Conservation (phyloP, 2,797 vertebrate genomes). For the Gymnoscopelus braueri region DNA sequence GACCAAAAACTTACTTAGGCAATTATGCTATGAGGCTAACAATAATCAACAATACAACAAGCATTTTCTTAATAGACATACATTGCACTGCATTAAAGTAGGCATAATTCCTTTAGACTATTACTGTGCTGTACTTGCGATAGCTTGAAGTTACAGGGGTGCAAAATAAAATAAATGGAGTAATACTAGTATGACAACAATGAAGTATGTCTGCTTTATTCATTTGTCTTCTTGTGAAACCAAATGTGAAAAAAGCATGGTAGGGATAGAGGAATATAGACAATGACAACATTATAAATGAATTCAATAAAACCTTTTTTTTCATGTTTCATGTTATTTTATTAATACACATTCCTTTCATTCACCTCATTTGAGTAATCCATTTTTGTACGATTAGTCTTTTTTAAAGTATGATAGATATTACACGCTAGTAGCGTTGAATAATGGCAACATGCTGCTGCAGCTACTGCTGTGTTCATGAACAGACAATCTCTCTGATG, state of each 20-base stretch:
- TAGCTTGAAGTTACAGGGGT: too few relatives aligned
- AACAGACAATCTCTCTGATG: constrained; percentile 65
- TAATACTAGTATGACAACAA: too few relatives aligned
- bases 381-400: constrained; percentile 73
- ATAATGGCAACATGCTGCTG: constrained; percentile 83
- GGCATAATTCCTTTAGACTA: too few relatives aligned
- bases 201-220: not conserved
- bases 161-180: too few relatives aligned
- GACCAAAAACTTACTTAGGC: too few relatives aligned
- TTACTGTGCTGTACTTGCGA: too few relatives aligned
- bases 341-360: constrained; percentile 84
- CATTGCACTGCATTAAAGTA: too few relatives aligned
- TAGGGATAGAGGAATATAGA: constrained; percentile 2
- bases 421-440: constrained; percentile 78
- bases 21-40: too few relatives aligned
- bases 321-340: constrained; percentile 78
- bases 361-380: constrained; percentile 79
- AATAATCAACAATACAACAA: too few relatives aligned
- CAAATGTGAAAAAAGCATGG: not conserved
- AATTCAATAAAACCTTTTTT: constrained; percentile 55
- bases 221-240: not conserved
- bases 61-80: too few relatives aligned
- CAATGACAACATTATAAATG: constrained; percentile 53
- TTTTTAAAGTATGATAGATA: constrained; percentile 78
- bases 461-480: constrained; percentile 74